Conservation (phyloP, 2,888 invertebrate species). For the Siphlonurus alternatus region DNA sequence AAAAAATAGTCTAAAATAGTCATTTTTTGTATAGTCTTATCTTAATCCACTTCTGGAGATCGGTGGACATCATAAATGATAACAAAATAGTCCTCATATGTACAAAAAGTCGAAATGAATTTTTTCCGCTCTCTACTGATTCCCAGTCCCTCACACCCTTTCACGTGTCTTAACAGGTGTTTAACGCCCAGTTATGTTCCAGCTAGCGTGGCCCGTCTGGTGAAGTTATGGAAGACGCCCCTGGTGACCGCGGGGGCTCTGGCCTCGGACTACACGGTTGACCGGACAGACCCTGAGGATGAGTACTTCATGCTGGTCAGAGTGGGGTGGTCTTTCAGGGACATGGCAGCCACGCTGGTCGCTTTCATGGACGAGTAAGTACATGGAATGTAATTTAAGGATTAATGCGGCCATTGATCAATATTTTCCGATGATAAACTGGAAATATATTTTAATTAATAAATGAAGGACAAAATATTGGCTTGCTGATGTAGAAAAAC, state of each 20-base stretch:
- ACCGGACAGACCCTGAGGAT: constrained; percentile 47
- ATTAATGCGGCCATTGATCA: neutral
- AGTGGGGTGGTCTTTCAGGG: constrained; percentile 52
- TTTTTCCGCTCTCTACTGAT: too few species aligned
- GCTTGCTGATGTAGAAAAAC: too few species aligned
- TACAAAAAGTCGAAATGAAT: too few species aligned
- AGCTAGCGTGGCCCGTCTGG: constrained; percentile 67
- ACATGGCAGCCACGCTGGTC: constrained; percentile 52
- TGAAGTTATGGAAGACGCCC: constrained; percentile 52
- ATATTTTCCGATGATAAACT: too few species aligned
- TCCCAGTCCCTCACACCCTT: too few species aligned
- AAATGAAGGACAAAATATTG: neutral
- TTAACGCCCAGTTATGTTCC: constrained; percentile 26
- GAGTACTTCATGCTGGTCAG: constrained; percentile 68
- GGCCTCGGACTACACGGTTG: constrained; percentile 55
- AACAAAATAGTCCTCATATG: too few species aligned
- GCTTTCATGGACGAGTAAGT: constrained; percentile 49
- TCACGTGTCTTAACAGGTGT: too few species aligned
- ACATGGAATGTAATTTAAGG: neutral
- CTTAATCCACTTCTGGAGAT: too few species aligned
- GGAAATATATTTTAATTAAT: neutral
- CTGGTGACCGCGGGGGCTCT: constrained; percentile 67
- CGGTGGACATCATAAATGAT: too few species aligned
- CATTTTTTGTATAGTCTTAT: too few species aligned
- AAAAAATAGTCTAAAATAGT: too few species aligned